Evolutionary conservation across 2,888 invertebrate species (phyloP).

Genomic region (Pollenia griseotomentosa): DNA sequence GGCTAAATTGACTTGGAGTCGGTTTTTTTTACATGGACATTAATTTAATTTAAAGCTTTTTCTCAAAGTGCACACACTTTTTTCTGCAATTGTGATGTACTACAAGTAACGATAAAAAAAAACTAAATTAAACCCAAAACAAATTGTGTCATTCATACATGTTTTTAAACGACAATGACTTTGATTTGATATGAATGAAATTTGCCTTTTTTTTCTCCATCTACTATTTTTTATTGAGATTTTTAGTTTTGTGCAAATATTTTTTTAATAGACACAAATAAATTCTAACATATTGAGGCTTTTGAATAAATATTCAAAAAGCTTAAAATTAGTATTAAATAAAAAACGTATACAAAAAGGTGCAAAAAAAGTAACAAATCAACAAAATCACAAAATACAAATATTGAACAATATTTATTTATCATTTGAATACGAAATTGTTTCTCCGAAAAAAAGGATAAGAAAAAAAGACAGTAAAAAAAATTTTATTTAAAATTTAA

Average conservation of each 20-base stretch:
- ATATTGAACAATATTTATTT: conserved; percentile 9
- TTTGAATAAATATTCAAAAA: conserved; percentile 62
- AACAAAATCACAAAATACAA: conserved; percentile 29
- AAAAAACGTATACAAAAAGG: conserved; percentile 65
- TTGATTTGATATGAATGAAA: conserved; percentile 68
- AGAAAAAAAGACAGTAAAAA: conserved; percentile 9
- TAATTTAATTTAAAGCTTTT: not conserved
- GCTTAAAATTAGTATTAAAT: conserved; percentile 65
- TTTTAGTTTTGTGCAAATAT: conserved; percentile 20
- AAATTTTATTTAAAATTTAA: conserved; percentile 4
- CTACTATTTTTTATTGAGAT: conserved; percentile 2
- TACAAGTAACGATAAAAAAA: not conserved
- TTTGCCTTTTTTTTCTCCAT: not conserved
- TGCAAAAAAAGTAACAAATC: conserved; percentile 19
- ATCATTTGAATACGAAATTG: not conserved
- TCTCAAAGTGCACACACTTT: conserved; percentile 32
- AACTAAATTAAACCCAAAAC: conserved; percentile 19
- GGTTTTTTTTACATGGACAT: no score
- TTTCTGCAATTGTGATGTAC: conserved; percentile 21
- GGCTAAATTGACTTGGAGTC: no score
- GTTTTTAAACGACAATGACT: conserved; percentile 65
- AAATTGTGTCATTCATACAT: conserved; percentile 40
- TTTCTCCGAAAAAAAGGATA: conserved; percentile 40
- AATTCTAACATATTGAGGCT: conserved; percentile 56
- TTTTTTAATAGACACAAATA: conserved; percentile 25